Evolutionary conservation across 2,888 invertebrate species (phyloP).

Genomic region (Stenodema calcarata): DNA sequence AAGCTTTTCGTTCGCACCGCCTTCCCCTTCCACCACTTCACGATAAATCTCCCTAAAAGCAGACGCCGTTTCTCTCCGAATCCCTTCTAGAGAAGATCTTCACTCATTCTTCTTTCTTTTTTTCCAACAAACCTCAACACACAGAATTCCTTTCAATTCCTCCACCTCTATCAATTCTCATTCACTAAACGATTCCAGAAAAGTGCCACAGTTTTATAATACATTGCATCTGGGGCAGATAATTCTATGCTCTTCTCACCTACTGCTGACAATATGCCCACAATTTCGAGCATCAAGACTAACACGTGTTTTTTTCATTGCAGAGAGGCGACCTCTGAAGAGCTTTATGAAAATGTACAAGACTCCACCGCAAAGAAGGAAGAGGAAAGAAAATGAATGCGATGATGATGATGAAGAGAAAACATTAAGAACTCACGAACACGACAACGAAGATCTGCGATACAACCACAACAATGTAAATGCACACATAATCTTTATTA

Average conservation of each 20-base stretch:
- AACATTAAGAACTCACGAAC: constrained; percentile 34
- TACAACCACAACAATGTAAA: constrained; percentile 52
- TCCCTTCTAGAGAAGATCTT: not conserved
- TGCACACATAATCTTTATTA: too few species aligned
- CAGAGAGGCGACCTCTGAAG: constrained; percentile 64
- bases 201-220: too few species aligned
- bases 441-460: constrained; percentile 37
- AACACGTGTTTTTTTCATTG: not conserved
- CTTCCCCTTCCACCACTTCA: not conserved
- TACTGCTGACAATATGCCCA: too few species aligned
- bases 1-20: not conserved
- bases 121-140: too few species aligned
- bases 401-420: constrained; percentile 59
- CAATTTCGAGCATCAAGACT: too few species aligned
- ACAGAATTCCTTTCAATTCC: too few species aligned
- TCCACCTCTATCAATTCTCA: too few species aligned
- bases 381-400: constrained; percentile 64
- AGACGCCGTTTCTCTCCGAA: not conserved
- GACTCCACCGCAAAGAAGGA: constrained; percentile 63
- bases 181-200: too few species aligned
- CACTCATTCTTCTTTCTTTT: too few species aligned
- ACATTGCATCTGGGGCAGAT: too few species aligned
- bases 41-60: not conserved
- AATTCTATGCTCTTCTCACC: too few species aligned
- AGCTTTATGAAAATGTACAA: constrained; percentile 67